Evolutionary conservation across 2,888 invertebrate genomes (phyloP), one percentile per base, ranked within the genome.

Genomic region (Odontomyia ornata): DNA sequence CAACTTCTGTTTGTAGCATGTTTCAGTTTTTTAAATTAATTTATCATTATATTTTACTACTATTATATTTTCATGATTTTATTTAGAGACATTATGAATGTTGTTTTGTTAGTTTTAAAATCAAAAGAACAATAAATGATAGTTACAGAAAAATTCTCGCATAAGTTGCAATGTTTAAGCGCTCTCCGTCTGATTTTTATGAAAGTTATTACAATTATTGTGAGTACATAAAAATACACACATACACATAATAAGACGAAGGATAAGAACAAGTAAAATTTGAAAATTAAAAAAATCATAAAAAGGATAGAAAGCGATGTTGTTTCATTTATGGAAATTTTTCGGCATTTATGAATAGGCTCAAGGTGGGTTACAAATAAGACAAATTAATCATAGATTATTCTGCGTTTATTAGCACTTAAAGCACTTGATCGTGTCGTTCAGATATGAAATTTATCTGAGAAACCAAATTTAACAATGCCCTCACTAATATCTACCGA

Each of bases 131-230:
- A 52, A 52, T 18, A 52, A 60, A 60, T 60, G 15, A 21, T 60
- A 65, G 65, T 18, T 21, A 69, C 69, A 69, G 15, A 46, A 65
- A 25, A 47, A 15, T 23, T 47, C 30, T 69, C 9, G 25, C 69
- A 69, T 69, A 47, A 69, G 69, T 69, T 46, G 69, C 69, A 69
- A 69, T 69, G 46, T 46, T 36, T 43, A 67, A 69, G 69, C 46
- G 47, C 46, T 69, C 69, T 69, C 46, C 36, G 28, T 7, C 25
- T 60, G 30, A 64, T 11, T 64, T 28, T n/a, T n/a, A 60, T n/a
- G 27, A 64, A 28, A 11, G 18, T n/a, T 64, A 30, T 28, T 15
- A 30, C 7, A 28, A 30, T 64, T 64, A 64, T 64, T 64, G 28
- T 64, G 64, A 64, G 13, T 13, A 64, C 30, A 30, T n/a, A 4